Percentiles rank a stretch among this genome's conserved stretches.
Evolutionary conservation across 1,140 invertebrate species (phyloP).

Genomic region (Drosophila parabipectinata): DNA sequence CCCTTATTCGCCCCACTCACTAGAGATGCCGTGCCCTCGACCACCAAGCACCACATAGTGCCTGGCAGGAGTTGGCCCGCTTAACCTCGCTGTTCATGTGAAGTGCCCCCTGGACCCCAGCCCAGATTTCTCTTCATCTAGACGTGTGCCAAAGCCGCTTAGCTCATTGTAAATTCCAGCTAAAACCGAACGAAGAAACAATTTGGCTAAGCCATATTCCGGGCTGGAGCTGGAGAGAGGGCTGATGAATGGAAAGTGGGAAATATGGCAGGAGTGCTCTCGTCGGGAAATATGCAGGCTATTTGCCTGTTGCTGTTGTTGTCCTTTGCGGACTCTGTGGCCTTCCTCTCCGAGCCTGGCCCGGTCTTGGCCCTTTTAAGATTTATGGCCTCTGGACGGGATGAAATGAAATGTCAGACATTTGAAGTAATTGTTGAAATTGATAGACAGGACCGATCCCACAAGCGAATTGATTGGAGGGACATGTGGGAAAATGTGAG

Average conservation of each 20-base stretch:
- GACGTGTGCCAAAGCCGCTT: constrained; percentile 64
- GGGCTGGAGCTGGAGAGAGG: not conserved
- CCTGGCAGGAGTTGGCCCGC: constrained; percentile 8
- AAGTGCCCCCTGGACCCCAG: constrained; percentile 1
- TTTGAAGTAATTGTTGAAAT: constrained; percentile 67
- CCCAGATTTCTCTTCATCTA: not conserved
- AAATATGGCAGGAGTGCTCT: not conserved
- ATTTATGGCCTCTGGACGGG: constrained; percentile 57
- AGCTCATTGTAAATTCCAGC: constrained; percentile 70
- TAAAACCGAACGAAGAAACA: constrained; percentile 60
- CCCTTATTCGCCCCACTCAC: not conserved
- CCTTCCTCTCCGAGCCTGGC: constrained; percentile 14
- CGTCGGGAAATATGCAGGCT: constrained; percentile 44
- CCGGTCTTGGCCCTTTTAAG: constrained; percentile 53
- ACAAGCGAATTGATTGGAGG: constrained; percentile 29
- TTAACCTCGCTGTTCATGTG: constrained; percentile 38
- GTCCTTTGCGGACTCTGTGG: constrained; percentile 7
- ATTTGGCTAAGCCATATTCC: constrained; percentile 39
- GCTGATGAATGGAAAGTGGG: no score
- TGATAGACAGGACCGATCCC: constrained; percentile 52
- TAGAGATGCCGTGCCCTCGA: not conserved
- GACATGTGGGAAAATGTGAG: constrained; percentile 36
- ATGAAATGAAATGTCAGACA: constrained; percentile 49
- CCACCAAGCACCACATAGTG: constrained; percentile 26
- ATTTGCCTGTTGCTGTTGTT: constrained; percentile 64